Evolutionary conservation across 1,140 invertebrate species (phyloP), one percentile per base, ranked within the genome.

Genomic region (Heliconius himera): DNA sequence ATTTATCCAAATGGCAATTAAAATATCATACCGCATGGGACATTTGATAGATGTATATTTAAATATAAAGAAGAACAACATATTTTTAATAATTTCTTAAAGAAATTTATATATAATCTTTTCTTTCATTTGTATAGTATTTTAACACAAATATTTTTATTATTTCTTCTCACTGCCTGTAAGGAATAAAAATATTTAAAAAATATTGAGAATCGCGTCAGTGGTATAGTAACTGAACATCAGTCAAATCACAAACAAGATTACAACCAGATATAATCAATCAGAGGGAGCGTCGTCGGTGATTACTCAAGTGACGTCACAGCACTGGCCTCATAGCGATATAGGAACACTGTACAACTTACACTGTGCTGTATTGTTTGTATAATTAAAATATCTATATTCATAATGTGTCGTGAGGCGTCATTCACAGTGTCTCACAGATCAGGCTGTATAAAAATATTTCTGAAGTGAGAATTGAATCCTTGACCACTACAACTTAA

Each of bases 221-320:
- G 79, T 84, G 86, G 88, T 84, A 85, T 3, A 41, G 9, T 41
- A 11, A 84, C 81, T 81, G 82, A 81, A 88, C 88, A 91, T 93
- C 89, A 90, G 89, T 91, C 89, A 91, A 88, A 88, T 90, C 87
- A 87, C 87, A 90, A 91, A 91, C 88, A 90, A 93, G 89, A 89
- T 91, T 89, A 91, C 88, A 90, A 85, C 8, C 29, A 33, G 29
- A 3, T 82, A 88, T 88, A 91, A 93, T 93, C 91, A 93, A 93
- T 93, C 91, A 93, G 76, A 81, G 82, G 83, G 83, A 85, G 88
- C 87, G 86, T 89, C 85, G 87, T 89, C 86, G 83, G 84, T 86
- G 90, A 90, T 92, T 90, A 90, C 91, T 92, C 90, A 89, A 80
- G 79, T 74, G 70, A 82, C 76, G 74, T 79, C 81, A 74, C 70